Evolutionary conservation across 92 coral and sea anemone genomes (phyloP), one percentile per base, ranked within the genome.

Genomic region (Micromussa lordhowensis): DNA sequence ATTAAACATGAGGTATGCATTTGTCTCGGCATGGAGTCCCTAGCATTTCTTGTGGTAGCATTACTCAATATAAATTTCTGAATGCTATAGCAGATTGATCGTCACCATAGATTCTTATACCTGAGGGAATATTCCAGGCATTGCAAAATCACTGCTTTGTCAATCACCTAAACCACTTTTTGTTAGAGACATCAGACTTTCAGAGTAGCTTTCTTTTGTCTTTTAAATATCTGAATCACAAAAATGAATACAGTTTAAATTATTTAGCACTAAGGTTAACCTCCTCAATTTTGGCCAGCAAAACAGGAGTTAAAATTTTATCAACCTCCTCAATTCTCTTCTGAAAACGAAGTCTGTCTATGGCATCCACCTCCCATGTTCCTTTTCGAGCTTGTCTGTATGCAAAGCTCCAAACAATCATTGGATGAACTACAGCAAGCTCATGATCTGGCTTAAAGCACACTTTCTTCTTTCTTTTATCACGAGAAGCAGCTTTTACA

Each of bases 341-440:
- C 79, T 88, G 74, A 75, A 96, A 96, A 72, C 94, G 98, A n/a
- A 88, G 91, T 79, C 99, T 91, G 68, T 96, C 96, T n/a, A 88
- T 72, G 2, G 96, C 98, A 59, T 88, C 95, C 36, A 87, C 74
- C 88, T 92, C 92, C 99, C 98, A 96, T 13, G 91, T 93, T 82
- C 99, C 98, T 87, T 89, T 91, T 80, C 99, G 93, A 81, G 99
- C 99, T 49, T 87, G 86, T 0, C 88, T 93, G 87, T 97, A 94
- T 6, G 99, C 99, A 92, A 89, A 97, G 72, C 92, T 93, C 99
- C 99, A 97, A 16, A 93, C 87, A 59, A 91, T 38, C 82, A 97
- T 92, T 16, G 83, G 88, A 89, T 95, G 95, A 14, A 93, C 87
- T 19, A 71, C 80, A 16, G 76, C 87, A 87, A 94, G 96, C 59